Base-by-base conservation (phyloP, 2,113 vertebrate genomes). In the Rhinogobius similis region DNA sequence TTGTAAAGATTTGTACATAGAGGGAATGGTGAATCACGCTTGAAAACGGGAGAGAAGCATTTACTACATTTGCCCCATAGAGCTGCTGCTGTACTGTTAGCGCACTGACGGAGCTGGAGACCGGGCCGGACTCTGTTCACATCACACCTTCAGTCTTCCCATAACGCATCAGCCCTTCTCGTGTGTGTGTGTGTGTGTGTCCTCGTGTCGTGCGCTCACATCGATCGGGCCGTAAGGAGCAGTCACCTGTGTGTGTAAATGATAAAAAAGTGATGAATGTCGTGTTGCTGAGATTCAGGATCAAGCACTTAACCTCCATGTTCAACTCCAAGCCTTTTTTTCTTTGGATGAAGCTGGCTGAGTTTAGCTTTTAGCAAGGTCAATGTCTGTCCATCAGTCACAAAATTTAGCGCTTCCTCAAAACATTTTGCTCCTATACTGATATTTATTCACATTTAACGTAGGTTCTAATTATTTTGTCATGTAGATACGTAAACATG, bases 1-100 rank as follows among this genome's bases (percentile, higher is more conserved):
- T 82, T 90, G 88, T 89, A 89, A 77, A 87, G 69, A 86, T 82
- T 68, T 94, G 92, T 94, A 94, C 76, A 94, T 92, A 90, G 21
- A 67, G 21, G 56, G 75, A 71, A 89, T 92, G 86, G 76, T 58
- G 79, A 87, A 11, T 72, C 88, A 79, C 65, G 88, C 83, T 90
- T 86, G 87, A 84, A 32, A 92, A 74, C 82, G 82, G 68, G 10
- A 52, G 6, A n/a, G 14, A 76, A 86, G 85, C 85, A 91, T 91
- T 89, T 92, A 91, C 88, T 82, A 88, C 75, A 78, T 92, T 86
- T 90, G 72, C 79, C 93, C 93, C 20, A 70, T 73, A 24, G 82
- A 68, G 88, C 88, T 82, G 81, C 88, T 82, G 81, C 88, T 84
- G 83, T 87, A 84, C 84, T 55, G 71, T 65, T 58, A 58, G 50